Conservation (phyloP, 37 sponge, comb jelly and placozoan species). For the Oopsacas minuta region DNA sequence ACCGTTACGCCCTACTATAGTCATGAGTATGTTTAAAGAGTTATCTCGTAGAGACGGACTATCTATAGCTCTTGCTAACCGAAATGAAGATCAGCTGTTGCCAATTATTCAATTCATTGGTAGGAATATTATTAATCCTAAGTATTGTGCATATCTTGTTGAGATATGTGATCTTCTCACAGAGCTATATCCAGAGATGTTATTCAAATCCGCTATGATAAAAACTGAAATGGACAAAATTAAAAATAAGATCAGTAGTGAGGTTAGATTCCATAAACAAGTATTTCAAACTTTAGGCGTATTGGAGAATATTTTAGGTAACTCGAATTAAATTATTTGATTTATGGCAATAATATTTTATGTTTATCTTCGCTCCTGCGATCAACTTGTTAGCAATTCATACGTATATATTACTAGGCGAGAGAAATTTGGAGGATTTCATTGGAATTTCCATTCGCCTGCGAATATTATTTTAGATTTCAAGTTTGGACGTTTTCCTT, state of each 20-base stretch:
- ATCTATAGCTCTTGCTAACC: constrained; percentile 52
- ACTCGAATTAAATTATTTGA: no score
- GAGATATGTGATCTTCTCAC: constrained; percentile 9
- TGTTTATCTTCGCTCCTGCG: no score
- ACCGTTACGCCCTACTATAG: constrained; percentile 16
- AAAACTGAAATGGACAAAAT: background rate
- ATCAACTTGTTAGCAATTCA: no score
- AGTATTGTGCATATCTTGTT: constrained; percentile 3
- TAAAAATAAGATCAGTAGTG: background rate
- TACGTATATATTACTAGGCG: no score
- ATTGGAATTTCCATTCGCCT: no score
- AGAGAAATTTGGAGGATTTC: no score
- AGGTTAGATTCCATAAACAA: background rate
- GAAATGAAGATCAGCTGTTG: constrained; percentile 58
- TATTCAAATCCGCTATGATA: background rate
- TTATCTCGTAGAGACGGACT: constrained; percentile 74
- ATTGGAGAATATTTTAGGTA: background rate
- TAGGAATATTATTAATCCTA: constrained; percentile 27
- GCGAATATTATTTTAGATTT: no score
- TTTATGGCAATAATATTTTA: no score
- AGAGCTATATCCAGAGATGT: background rate
- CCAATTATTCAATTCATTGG: constrained; percentile 68
- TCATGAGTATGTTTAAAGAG: constrained; percentile 78
- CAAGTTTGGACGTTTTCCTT: no score
- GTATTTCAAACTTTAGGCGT: background rate